Base-by-base conservation (phyloP, 1,140 invertebrate species). In the Monomorium pharaonis region DNA sequence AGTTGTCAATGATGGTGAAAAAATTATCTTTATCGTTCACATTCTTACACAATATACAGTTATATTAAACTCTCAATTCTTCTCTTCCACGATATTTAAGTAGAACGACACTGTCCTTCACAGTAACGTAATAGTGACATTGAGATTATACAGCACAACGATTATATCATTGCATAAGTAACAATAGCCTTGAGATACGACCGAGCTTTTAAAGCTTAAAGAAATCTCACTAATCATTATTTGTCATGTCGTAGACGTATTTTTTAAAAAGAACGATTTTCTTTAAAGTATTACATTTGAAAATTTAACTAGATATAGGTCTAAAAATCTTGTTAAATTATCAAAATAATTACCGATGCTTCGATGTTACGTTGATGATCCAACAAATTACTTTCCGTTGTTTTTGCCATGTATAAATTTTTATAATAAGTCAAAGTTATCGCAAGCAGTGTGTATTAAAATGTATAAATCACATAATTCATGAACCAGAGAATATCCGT, bases 81-180 rank as follows among this genome's bases (percentile, higher is more conserved):
- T 47, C 37, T 58, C 14, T 18, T 30, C 24, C n/a, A 24, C 30
- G 33, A 42, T 58, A 72, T 60, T 83, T 74, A 83, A 72, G 7
- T 83, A 60, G 37, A 72, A 72, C 37, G 51, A 58, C 42, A 24
- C 14, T 1, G 24, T 70, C 24, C 65, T 81, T 58, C 78, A 12
- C 78, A 33, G 51, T 56, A 72, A 56, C 63, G 5, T 72, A 81
- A 81, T 81, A 54, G n/a, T 54, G 67, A 83, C 78, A 74, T 83
- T 72, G 78, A 58, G 78, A 83, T 83, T 83, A 83, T 83, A 54
- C 67, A 33, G 33, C 51, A n/a, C n/a, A 42, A 37, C 78, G 37
- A 9, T 83, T 83, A 72, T 72, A 74, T 83, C 78, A 72, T 72
- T 72, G 24, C 37, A 72, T 58, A 72, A 72, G 51, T 72, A 72